A percentile compares a stretch with the other conserved stretches of the same genome.
These are phyloP conservation scores for Phragmatobia fuliginosa DNA, from an alignment of 2,888 invertebrate genomes.

Conservation along the genomic window DNA sequence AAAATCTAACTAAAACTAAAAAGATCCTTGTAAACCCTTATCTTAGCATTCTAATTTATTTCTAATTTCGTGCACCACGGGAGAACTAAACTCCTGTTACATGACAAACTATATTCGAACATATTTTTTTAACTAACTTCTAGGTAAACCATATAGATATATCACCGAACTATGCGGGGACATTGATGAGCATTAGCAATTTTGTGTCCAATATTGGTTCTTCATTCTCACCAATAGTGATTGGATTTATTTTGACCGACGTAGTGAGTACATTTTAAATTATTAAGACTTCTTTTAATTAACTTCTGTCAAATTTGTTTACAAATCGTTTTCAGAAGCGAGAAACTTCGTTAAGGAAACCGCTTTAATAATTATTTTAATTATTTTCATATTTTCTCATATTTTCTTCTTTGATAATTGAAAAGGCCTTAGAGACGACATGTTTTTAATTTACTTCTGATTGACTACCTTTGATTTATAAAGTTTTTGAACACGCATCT, in stretches of 20 bases:
- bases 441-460: not conserved
- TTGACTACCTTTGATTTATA: not conserved
- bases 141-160: slow-evolving; percentile 12
- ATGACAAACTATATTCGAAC: too few species aligned
- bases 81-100: too few species aligned
- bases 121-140: not conserved
- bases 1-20: too few species aligned
- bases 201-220: slow-evolving; percentile 90
- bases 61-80: too few species aligned
- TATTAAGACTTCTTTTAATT: not conserved
- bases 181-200: slow-evolving; percentile 94
- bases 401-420: not conserved
- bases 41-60: too few species aligned
- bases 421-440: not conserved
- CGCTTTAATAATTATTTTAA: not conserved
- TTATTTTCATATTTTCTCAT: too few species aligned
- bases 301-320: not conserved
- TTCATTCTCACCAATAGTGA: slow-evolving; percentile 90
- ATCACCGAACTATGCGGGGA: slow-evolving; percentile 81
- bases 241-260: slow-evolving; percentile 89
- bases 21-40: too few species aligned
- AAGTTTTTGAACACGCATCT: not conserved
- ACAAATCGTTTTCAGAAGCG: not conserved
- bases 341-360: not conserved
- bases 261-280: slow-evolving; percentile 86